Conservation (phyloP, 2,888 invertebrate species). For the Sphinx pinastri region DNA sequence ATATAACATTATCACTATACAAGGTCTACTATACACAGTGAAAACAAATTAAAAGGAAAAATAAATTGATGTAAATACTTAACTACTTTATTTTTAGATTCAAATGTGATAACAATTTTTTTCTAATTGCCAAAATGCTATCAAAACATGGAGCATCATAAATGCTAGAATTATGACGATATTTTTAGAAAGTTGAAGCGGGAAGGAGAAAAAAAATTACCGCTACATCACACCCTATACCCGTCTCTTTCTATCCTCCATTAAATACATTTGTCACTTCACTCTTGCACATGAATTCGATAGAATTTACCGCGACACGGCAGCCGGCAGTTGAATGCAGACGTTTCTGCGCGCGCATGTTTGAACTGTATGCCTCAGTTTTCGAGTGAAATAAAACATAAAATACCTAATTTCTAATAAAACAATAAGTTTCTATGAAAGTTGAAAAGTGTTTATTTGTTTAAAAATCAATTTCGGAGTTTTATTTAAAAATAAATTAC, state of each 20-base stretch:
- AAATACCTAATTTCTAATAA: conserved; percentile 43
- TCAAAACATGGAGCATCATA: conserved; percentile 57
- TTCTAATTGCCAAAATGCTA: no score
- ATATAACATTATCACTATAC: neutral
- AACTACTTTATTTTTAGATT: no score
- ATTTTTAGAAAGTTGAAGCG: conserved; percentile 80
- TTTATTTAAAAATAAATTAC: conserved; percentile 36
- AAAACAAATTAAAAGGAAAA: no score
- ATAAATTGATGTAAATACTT: no score
- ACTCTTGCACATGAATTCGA: conserved; percentile 58
- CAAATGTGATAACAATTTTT: no score
- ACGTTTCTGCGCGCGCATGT: conserved; percentile 62
- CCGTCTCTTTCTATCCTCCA: conserved; percentile 52
- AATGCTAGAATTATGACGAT: conserved; percentile 45
- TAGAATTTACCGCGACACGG: conserved; percentile 56
- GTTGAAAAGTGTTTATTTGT: neutral
- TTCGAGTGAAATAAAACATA: conserved; percentile 44
- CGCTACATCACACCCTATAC: conserved; percentile 74
- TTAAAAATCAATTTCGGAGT: neutral
- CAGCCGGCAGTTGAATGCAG: conserved; percentile 72
- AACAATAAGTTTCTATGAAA: neutral
- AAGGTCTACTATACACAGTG: neutral
- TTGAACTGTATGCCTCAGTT: conserved; percentile 51
- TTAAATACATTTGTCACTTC: conserved; percentile 49
- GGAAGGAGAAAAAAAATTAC: conserved; percentile 81